A percentile compares a stretch with the other conserved stretches of the same genome.
These are phyloP conservation scores for Parambassis ranga DNA, from an alignment of 2,797 vertebrate species.

Conservation along the genomic window DNA sequence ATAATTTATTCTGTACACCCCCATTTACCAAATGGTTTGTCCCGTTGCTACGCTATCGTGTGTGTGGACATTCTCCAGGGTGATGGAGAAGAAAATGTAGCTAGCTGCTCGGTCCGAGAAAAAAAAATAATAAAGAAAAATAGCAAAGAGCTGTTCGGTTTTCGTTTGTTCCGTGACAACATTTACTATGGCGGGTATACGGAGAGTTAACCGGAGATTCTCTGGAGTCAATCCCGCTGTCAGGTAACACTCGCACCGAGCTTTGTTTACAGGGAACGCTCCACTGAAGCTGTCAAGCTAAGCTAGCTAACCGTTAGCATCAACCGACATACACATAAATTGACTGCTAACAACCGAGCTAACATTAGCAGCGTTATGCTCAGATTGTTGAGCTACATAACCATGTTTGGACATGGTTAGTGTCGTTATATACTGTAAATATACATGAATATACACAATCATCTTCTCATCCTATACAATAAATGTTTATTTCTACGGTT, in stretches of 20 bases:
- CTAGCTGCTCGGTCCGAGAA: slow-evolving; percentile 21
- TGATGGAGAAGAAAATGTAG: slow-evolving; percentile 68
- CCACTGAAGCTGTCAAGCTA: slow-evolving; percentile 34
- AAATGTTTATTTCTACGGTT: too few species aligned
- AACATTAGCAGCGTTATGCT: too few species aligned
- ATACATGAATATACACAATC: too few species aligned
- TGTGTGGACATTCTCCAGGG: slow-evolving; percentile 68
- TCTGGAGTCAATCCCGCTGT: slow-evolving; percentile 74
- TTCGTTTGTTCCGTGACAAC: background rate
- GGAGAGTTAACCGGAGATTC: slow-evolving; percentile 69
- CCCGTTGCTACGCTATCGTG: slow-evolving; percentile 73
- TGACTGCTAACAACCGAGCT: too few species aligned
- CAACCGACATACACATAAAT: too few species aligned
- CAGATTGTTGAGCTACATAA: too few species aligned
- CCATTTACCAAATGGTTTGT: slow-evolving; percentile 53
- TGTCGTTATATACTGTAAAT: too few species aligned
- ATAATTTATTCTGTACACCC: background rate
- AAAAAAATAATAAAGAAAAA: background rate
- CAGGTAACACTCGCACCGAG: slow-evolving; percentile 66
- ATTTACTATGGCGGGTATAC: slow-evolving; percentile 68
- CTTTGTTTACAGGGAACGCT: background rate
- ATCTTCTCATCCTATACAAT: too few species aligned
- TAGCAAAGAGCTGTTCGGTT: background rate
- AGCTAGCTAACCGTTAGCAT: slow-evolving; percentile 43
- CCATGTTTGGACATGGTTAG: too few species aligned